A percentile compares a stretch with the other conserved stretches of the same genome.
These are phyloP conservation scores for Mythimna loreyi DNA, from an alignment of 2,888 invertebrate genomes.

Conservation along the genomic window DNA sequence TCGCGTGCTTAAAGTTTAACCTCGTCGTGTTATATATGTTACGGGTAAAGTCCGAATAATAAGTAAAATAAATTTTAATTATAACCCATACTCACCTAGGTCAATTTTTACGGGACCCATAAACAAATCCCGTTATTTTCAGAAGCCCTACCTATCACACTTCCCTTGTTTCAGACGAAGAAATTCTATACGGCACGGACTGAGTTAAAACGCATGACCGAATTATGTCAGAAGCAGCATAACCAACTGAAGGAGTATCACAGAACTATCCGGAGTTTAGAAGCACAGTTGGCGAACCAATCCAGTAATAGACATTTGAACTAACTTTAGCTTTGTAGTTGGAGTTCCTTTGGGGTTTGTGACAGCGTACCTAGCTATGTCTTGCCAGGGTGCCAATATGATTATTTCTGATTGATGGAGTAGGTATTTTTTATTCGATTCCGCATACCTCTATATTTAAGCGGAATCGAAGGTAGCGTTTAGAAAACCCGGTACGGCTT, in stretches of 20 bases:
- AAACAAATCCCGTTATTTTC: not conserved
- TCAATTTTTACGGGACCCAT: too few species aligned
- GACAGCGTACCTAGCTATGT: not conserved
- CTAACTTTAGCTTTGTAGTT: not conserved
- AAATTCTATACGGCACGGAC: conserved; percentile 84
- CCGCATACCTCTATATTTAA: too few species aligned
- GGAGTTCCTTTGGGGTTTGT: not conserved
- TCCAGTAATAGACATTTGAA: conserved; percentile 71
- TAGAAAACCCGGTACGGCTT: too few species aligned
- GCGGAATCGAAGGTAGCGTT: too few species aligned
- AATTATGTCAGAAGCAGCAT: conserved; percentile 85
- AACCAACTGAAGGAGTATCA: conserved; percentile 84
- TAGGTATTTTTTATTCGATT: too few species aligned
- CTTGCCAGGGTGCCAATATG: not conserved
- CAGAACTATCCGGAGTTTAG: conserved; percentile 79
- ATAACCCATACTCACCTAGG: too few species aligned
- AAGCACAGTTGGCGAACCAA: conserved; percentile 76
- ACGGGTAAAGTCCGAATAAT: too few species aligned
- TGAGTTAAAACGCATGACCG: conserved; percentile 84
- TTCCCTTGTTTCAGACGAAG: conserved; percentile 77
- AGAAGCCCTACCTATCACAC: conserved; percentile 1
- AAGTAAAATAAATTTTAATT: too few species aligned
- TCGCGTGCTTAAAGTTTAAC: too few species aligned
- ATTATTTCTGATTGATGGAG: too few species aligned
- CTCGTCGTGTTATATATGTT: too few species aligned